Conservation (phyloP, 2,797 vertebrate genomes). For the Aldrovandia affinis region DNA sequence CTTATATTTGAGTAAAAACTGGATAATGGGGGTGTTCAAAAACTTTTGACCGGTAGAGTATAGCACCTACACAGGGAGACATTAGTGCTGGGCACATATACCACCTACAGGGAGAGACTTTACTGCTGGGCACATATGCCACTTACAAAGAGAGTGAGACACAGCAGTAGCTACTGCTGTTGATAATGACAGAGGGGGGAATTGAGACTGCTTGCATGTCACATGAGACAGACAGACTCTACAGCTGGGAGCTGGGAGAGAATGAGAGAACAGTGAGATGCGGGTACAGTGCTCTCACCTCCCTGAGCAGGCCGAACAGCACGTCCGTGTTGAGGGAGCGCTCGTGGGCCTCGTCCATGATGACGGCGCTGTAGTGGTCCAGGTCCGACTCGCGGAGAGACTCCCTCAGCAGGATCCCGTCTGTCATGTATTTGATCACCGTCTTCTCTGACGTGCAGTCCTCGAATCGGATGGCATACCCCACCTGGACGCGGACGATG, state of each 20-base stretch:
- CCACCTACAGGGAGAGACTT: too few species aligned
- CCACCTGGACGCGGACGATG: constrained; percentile 75
- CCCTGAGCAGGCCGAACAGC: constrained; percentile 91
- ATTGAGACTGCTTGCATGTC: background rate
- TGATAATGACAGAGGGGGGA: background rate
- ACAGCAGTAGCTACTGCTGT: background rate
- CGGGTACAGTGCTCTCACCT: constrained; percentile 72
- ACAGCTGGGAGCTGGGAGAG: background rate
- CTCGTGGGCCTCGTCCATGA: constrained; percentile 98
- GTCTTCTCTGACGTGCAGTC: constrained; percentile 97
- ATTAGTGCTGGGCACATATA: too few species aligned
- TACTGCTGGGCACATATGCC: too few species aligned
- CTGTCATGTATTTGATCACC: constrained; percentile 98
- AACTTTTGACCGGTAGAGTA: too few species aligned
- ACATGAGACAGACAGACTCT: background rate
- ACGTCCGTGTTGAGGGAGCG: constrained; percentile 96
- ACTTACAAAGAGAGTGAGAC: background rate
- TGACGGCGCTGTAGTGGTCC: constrained; percentile 97
- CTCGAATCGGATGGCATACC: constrained; percentile 98
- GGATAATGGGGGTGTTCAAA: too few species aligned
- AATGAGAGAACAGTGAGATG: background rate
- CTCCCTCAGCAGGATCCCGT: constrained; percentile 95
- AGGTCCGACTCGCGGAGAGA: constrained; percentile 94
- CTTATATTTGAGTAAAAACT: too few species aligned
- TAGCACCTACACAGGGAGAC: too few species aligned